These are phyloP conservation scores for Oreochromis spilurus DNA, from an alignment of 2,113 vertebrate genomes.

Conservation along the genomic window DNA sequence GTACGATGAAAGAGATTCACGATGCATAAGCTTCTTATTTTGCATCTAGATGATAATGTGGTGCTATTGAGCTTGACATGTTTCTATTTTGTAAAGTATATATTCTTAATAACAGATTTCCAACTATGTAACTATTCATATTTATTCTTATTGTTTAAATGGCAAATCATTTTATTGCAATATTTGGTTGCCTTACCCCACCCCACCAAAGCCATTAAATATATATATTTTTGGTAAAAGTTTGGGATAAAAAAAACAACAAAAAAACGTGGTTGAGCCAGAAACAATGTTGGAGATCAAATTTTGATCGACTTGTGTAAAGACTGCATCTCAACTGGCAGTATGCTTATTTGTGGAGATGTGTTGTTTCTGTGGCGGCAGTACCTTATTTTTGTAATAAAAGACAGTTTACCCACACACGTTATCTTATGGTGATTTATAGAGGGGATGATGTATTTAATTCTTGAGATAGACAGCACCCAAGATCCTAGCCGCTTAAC, in stretches of 20 bases:
- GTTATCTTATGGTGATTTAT: neutral
- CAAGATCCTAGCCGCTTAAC: conserved; percentile 26
- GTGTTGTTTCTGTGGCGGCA: conserved; percentile 11
- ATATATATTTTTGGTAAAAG: neutral
- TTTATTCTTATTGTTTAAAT: conserved; percentile 43
- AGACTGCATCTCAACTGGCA: conserved; percentile 22
- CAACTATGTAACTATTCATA: conserved; percentile 47
- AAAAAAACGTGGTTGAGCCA: neutral
- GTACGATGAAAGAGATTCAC: conserved; percentile 15
- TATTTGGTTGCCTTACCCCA: neutral
- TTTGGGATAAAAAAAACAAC: neutral
- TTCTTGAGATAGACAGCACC: conserved; percentile 6
- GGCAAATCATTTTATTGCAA: neutral
- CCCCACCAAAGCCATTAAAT: neutral
- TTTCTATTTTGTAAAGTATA: conserved; percentile 50
- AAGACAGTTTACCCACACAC: conserved; percentile 24
- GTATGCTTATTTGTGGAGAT: conserved; percentile 6
- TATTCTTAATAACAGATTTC: conserved; percentile 42
- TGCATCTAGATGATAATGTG: conserved; percentile 34
- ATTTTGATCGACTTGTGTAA: neutral
- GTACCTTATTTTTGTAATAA: conserved; percentile 72
- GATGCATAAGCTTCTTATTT: conserved; percentile 59
- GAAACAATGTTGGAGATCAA: neutral
- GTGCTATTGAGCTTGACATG: conserved; percentile 54
- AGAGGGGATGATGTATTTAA: neutral